Percentiles rank a stretch among this genome's conserved stretches.
Evolutionary conservation across 2,113 vertebrate species (phyloP).

Genomic region (Pyrgilauda ruficollis): DNA sequence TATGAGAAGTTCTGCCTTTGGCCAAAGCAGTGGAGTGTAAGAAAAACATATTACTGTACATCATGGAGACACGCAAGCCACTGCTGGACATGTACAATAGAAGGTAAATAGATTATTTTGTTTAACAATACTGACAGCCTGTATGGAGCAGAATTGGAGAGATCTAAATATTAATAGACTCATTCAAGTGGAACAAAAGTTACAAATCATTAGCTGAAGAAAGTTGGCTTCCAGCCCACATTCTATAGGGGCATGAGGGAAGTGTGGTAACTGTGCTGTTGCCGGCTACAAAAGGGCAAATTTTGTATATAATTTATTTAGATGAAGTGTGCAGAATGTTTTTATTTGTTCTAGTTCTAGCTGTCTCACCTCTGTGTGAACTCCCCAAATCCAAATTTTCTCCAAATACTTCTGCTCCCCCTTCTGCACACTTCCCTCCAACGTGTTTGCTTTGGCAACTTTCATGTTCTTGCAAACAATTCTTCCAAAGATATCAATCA

Average conservation of each 20-base stretch:
- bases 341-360: slow-evolving; percentile 90
- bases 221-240: slow-evolving; percentile 74
- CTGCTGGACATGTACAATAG: slow-evolving; percentile 18
- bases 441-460: slow-evolving; percentile 95
- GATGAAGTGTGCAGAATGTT: slow-evolving; percentile 87
- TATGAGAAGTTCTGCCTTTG: slow-evolving; percentile 36
- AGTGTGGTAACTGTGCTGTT: slow-evolving; percentile 58
- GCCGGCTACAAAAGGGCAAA: slow-evolving; percentile 64
- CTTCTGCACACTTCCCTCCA: slow-evolving; percentile 82
- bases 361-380: slow-evolving; percentile 93
- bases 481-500: slow-evolving; percentile 92
- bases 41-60: slow-evolving; percentile 39
- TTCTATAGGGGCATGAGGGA: slow-evolving; percentile 65
- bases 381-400: slow-evolving; percentile 81
- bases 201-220: slow-evolving; percentile 80
- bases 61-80: background rate
- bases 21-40: background rate
- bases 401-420: slow-evolving; percentile 80
- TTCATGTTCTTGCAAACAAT: slow-evolving; percentile 88
- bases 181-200: slow-evolving; percentile 71
- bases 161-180: slow-evolving; percentile 73
- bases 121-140: slow-evolving; percentile 55
- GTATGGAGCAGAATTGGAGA: slow-evolving; percentile 54
- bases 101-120: slow-evolving; percentile 66
- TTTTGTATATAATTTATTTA: slow-evolving; percentile 87